Conservation (phyloP, 2,797 vertebrate species). For the Urosaurus nigricauda region DNA sequence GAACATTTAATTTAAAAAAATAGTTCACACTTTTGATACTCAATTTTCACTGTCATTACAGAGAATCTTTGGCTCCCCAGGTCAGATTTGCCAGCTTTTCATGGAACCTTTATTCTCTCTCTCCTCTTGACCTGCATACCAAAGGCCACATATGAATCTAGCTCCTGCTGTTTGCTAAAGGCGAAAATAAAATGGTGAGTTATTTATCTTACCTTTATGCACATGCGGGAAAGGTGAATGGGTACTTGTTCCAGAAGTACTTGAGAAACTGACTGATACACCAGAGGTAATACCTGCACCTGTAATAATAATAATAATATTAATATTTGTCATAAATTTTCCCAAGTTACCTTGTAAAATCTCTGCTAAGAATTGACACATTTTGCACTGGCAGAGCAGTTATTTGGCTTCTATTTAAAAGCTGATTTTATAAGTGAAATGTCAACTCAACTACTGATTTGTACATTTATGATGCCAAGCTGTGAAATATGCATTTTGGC, state of each 20-base stretch:
- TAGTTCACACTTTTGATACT: background rate
- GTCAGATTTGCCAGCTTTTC: no score
- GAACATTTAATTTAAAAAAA: no score
- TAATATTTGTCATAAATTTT: conserved; percentile 41
- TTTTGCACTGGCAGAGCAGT: conserved; percentile 17
- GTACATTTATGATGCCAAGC: background rate
- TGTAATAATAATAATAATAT: conserved; percentile 74
- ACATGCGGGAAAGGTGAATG: conserved; percentile 87
- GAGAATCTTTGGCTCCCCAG: background rate
- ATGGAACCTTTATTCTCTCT: no score
- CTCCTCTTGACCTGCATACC: background rate
- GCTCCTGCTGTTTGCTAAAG: background rate
- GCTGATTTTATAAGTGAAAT: background rate
- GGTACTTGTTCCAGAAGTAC: conserved; percentile 87
- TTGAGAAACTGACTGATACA: conserved; percentile 79
- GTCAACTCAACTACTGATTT: conserved; percentile 22
- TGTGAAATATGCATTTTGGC: background rate
- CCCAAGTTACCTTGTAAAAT: background rate
- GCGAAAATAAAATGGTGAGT: background rate
- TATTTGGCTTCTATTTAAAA: conserved; percentile 18
- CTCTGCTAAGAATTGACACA: background rate
- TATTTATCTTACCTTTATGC: conserved; percentile 87
- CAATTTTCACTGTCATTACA: background rate
- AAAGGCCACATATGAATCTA: background rate
- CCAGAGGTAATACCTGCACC: conserved; percentile 80